A percentile compares a stretch with the other conserved stretches of the same genome.
Conservation (phyloP, 1,140 invertebrate genomes). For the Micrasema longulum region DNA sequence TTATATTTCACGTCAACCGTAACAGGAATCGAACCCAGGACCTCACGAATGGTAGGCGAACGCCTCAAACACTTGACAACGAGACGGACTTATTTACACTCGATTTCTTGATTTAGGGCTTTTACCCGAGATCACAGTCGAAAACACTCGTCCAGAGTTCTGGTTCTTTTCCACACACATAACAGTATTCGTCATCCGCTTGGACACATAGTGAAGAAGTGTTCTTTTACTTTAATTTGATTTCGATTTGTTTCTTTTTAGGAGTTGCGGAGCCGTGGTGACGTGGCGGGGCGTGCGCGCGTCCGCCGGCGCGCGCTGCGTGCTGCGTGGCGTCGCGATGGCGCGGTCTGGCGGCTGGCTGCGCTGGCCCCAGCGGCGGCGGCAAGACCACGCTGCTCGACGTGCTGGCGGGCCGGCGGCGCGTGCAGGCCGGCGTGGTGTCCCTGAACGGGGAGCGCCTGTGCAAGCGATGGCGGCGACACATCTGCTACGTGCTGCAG, state of each 20-base stretch:
- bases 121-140: too few species aligned
- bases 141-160: too few species aligned
- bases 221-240: background rate
- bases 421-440: constrained; percentile 77
- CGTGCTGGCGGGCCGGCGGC: constrained; percentile 77
- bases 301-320: constrained; percentile 36
- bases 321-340: constrained; percentile 42
- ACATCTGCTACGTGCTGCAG: constrained; percentile 87
- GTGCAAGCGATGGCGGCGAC: constrained; percentile 80
- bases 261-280: constrained; percentile 45
- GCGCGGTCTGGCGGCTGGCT: constrained; percentile 79
- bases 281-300: constrained; percentile 46
- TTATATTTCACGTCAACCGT: too few species aligned
- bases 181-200: too few species aligned
- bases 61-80: too few species aligned
- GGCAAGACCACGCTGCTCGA: constrained; percentile 89
- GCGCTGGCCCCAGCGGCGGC: constrained; percentile 88
- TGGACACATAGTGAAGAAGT: too few species aligned
- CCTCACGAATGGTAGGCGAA: too few species aligned
- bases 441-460: constrained; percentile 81
- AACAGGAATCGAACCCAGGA: too few species aligned
- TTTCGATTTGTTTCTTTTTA: background rate
- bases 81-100: too few species aligned
- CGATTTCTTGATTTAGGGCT: too few species aligned
- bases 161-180: too few species aligned